phyloP scores from a whole-genome alignment of 2,113 vertebrate genomes.

The Tenrec ecaudatus region DNA sequence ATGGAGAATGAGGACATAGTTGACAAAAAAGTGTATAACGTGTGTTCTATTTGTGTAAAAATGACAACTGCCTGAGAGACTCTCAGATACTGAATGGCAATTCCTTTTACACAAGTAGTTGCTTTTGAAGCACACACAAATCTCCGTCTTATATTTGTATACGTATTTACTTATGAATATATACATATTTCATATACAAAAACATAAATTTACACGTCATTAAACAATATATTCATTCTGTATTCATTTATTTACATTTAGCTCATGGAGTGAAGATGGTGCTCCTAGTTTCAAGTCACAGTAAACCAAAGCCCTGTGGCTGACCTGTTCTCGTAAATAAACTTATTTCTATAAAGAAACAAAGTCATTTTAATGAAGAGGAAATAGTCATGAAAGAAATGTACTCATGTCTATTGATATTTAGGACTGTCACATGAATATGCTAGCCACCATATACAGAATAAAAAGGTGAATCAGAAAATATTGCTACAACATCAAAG shows the following conservation, averaged over 20 bases:
- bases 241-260: too few relatives aligned
- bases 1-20: too few relatives aligned
- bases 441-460: not conserved
- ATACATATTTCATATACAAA: not conserved
- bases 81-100: too few relatives aligned
- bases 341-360: not conserved
- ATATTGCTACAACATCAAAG: too few relatives aligned
- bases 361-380: not conserved
- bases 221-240: accelerated
- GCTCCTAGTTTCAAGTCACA: not conserved
- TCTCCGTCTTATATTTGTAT: too few relatives aligned
- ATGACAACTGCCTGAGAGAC: too few relatives aligned
- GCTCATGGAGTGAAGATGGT: not conserved
- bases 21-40: too few relatives aligned
- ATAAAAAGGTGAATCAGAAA: too few relatives aligned
- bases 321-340: not conserved
- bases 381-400: not conserved
- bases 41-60: too few relatives aligned
- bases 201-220: not conserved
- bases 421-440: not conserved
- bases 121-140: too few relatives aligned
- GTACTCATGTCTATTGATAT: not conserved
- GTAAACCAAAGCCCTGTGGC: not conserved
- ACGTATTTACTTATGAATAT: too few relatives aligned
- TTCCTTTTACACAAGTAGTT: too few relatives aligned